Percentiles rank a stretch among this genome's conserved stretches.
phyloP scores from a whole-genome alignment of 2,797 vertebrate genomes.

The Buphagus erythrorhynchus region DNA sequence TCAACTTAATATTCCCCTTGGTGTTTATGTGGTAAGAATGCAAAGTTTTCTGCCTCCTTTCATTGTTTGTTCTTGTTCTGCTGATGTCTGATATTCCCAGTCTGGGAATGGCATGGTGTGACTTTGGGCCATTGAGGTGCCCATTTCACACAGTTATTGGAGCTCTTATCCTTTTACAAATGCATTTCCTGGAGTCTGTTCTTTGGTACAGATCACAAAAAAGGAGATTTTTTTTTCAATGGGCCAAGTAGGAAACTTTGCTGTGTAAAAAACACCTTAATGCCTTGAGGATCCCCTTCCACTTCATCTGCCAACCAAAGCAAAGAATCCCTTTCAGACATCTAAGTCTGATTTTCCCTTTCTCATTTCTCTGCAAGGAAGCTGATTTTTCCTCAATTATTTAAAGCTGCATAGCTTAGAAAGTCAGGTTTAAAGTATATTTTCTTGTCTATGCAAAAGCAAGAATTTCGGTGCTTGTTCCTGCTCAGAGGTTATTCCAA shows the following conservation, averaged over 20 bases:
- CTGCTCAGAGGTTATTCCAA: background rate
- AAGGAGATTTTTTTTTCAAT: background rate
- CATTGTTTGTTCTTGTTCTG: background rate
- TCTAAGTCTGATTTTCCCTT: background rate
- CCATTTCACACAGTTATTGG: background rate
- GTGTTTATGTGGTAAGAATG: background rate
- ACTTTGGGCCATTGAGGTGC: background rate
- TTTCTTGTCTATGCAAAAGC: background rate
- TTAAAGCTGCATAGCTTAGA: background rate
- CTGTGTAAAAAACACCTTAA: accelerated
- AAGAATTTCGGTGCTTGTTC: background rate
- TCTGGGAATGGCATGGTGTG: background rate
- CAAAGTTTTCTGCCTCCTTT: background rate
- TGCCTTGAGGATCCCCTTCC: background rate
- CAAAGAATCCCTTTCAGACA: background rate
- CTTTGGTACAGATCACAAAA: background rate
- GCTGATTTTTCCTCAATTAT: background rate
- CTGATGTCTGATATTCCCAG: background rate
- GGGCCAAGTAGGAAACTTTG: background rate
- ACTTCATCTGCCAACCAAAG: background rate
- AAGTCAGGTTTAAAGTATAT: background rate
- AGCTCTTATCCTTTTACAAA: background rate
- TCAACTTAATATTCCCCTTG: background rate
- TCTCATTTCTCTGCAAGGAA: background rate
- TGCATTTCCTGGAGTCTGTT: background rate